phyloP scores from a whole-genome alignment of 2,113 vertebrate species.

The Strix aluco region DNA sequence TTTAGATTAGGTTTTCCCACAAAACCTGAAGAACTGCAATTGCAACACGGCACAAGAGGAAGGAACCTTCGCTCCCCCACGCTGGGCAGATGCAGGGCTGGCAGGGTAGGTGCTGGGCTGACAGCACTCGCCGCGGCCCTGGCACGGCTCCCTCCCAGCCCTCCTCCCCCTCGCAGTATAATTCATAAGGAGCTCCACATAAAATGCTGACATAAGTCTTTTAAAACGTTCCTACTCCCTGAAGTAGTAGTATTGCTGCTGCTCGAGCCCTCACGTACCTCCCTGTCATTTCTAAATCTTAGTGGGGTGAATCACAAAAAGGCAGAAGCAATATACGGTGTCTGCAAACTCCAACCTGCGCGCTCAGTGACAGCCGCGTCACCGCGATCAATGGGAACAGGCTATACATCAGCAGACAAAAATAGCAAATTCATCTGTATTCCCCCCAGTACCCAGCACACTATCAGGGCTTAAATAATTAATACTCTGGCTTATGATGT shows the following conservation, averaged over 20 bases:
- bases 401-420: background rate
- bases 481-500: background rate
- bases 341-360: background rate
- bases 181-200: background rate
- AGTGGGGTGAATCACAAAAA: background rate
- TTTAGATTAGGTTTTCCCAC: background rate
- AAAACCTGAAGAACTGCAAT: background rate
- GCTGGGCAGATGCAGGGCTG: fast-evolving
- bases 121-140: background rate
- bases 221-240: background rate
- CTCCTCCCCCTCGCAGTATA: background rate
- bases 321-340: fast-evolving
- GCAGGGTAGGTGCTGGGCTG: background rate
- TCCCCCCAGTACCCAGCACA: background rate
- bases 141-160: background rate
- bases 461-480: slow-evolving; percentile 30
- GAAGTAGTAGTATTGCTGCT: background rate
- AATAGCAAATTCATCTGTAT: background rate
- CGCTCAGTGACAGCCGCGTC: background rate
- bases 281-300: fast-evolving
- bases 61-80: fast-evolving
- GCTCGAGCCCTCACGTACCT: background rate
- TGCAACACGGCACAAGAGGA: background rate
- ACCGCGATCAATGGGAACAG: fast-evolving
- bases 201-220: background rate